These are phyloP conservation scores for Leucophenga maculata DNA, from an alignment of 2,888 invertebrate genomes.

Conservation along the genomic window DNA sequence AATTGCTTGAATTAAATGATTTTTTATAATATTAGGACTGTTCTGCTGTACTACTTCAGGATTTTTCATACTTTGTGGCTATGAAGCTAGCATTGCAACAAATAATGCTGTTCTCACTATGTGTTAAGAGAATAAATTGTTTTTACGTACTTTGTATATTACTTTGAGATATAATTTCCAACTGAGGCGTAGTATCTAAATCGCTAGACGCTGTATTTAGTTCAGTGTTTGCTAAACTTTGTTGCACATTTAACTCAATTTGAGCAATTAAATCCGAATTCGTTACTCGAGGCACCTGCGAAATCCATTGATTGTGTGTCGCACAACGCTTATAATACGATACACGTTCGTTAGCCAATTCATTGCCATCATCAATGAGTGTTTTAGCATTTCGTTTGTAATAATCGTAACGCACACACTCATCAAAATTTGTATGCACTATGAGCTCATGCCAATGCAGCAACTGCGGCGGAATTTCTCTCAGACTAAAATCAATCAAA, in stretches of 20 bases:
- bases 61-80: too few species aligned
- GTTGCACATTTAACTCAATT: neutral
- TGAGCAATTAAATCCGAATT: neutral
- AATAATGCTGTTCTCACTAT: too few species aligned
- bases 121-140: too few species aligned
- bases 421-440: slow-evolving; percentile 39
- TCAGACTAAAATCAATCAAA: slow-evolving; percentile 33
- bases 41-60: too few species aligned
- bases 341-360: slow-evolving; percentile 30
- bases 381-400: slow-evolving; percentile 21
- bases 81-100: too few species aligned
- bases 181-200: too few species aligned
- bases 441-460: slow-evolving; percentile 43
- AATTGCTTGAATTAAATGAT: too few species aligned
- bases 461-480: slow-evolving; percentile 49
- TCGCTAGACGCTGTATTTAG: too few species aligned
- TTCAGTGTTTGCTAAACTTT: neutral
- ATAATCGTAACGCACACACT: slow-evolving; percentile 38
- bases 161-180: too few species aligned
- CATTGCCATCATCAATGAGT: slow-evolving; percentile 1
- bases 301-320: slow-evolving; percentile 45
- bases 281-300: slow-evolving; percentile 38
- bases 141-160: too few species aligned
- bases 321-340: slow-evolving; percentile 46
- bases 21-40: too few species aligned